Percentiles rank a stretch among this genome's conserved stretches.
Conservation (phyloP, 2,797 vertebrate species). For the Pachyuromys duprasi region DNA sequence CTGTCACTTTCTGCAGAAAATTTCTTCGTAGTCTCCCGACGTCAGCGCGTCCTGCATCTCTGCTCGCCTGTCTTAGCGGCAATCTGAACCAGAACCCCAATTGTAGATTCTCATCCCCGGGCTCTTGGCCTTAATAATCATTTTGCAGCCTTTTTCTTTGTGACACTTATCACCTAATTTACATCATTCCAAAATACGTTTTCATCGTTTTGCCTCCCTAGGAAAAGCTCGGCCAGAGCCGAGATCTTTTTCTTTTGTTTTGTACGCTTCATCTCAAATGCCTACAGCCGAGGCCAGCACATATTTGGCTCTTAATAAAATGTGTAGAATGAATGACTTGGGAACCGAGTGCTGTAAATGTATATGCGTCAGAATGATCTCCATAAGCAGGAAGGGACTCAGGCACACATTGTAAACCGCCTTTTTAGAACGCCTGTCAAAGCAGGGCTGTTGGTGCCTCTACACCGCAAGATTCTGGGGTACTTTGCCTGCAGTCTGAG, state of each 20-base stretch:
- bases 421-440: not conserved
- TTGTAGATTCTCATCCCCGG: not conserved
- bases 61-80: not conserved
- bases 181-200: not conserved
- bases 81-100: not conserved
- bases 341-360: not conserved
- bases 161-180: not conserved
- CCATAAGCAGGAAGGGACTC: not conserved
- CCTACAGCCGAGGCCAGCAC: not conserved
- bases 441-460: not conserved
- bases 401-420: not conserved
- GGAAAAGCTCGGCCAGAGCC: not conserved
- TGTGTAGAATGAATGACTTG: constrained; percentile 33
- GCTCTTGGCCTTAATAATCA: not conserved
- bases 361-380: not conserved
- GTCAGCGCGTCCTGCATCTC: not conserved
- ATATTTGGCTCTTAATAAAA: not conserved
- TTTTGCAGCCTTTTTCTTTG: constrained; percentile 8
- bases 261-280: not conserved
- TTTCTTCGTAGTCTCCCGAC: not conserved
- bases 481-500: not conserved
- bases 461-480: not conserved
- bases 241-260: not conserved
- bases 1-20: constrained; percentile 1
- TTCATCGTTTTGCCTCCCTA: not conserved